Evolutionary conservation across 2,797 vertebrate genomes (phyloP), one percentile per base, ranked within the genome.

Genomic region (Hapalemur alaotrensis): DNA sequence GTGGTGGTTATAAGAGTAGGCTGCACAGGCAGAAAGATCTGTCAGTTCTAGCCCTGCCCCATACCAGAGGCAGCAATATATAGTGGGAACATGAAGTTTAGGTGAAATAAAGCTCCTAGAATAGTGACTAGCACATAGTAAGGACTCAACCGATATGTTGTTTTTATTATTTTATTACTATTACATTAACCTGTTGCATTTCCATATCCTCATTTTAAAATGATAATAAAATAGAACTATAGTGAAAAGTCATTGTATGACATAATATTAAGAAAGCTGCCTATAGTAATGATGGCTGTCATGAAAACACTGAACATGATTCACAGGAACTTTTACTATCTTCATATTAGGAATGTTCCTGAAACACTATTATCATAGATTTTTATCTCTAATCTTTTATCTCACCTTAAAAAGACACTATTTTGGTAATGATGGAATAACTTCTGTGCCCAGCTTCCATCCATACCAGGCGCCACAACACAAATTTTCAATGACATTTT

Each of bases 331-430:
- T 43, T 90, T 83, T 92, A 79, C 38, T 67, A 25, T 73, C 83
- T 35, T 92, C 52, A 83, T 72, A 25, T 61, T 72, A 72, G n/a
- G 23, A 69, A 52, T 73, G 48, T 85, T 89, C 41, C n/a, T 59
- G 23, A 73, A 96, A 84, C 50, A 92, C 54, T 80, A 57, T 73
- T 95, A 32, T 82, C 67, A 6, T 89, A 32, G 50, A 85, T 41
- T 85, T 92, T 89, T 54, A 91, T 89, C 43, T 94, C 69, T 85
- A 70, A 70, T 32, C 35, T 95, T 92, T 89, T 28, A n/a, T 92
- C 4, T 28, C 35, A 70, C 41, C 32, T 75, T 81, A 54, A 92
- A 54, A 89, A 63, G 43, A 69, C 52, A 75, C 13, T 85, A 48
- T 89, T 43, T 61, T 92, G 14, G 25, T 85, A 9, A 59, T 85